A percentile compares a stretch with the other conserved stretches of the same genome.
Conservation (phyloP, 2,113 vertebrate genomes). For the Morone chrysops region DNA sequence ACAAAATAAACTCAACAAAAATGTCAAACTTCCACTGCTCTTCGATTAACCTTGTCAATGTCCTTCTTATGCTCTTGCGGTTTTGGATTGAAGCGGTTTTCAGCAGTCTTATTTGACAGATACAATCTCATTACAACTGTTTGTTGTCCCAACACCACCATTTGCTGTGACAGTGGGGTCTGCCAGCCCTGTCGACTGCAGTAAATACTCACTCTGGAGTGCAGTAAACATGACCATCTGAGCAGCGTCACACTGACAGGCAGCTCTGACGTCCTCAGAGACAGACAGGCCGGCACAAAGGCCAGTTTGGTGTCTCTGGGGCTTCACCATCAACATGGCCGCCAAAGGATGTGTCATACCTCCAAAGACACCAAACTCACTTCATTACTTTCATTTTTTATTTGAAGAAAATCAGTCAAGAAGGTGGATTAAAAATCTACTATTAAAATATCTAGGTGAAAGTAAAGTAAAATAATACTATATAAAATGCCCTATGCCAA, state of each 20-base stretch:
- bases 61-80: neutral
- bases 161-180: slow-evolving; percentile 81
- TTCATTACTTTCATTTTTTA: neutral
- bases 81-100: slow-evolving; percentile 28
- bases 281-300: neutral
- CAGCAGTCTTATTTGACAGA: slow-evolving; percentile 65
- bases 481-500: too few species aligned
- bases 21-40: neutral
- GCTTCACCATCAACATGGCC: slow-evolving; percentile 1
- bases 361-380: neutral
- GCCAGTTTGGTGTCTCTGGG: neutral
- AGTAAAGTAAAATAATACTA: neutral
- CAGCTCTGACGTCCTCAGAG: slow-evolving; percentile 26
- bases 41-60: neutral
- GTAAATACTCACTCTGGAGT: slow-evolving; percentile 73
- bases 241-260: slow-evolving; percentile 59
- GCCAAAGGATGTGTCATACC: neutral
- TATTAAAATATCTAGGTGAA: neutral
- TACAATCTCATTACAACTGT: slow-evolving; percentile 72
- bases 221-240: slow-evolving; percentile 80
- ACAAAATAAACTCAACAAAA: neutral
- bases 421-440: neutral
- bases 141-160: slow-evolving; percentile 84
- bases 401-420: neutral
- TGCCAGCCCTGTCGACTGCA: slow-evolving; percentile 73